Percentiles rank a stretch among this genome's conserved stretches.
phyloP scores from a whole-genome alignment of 2,888 invertebrate genomes.

The Parnassius smintheus region DNA sequence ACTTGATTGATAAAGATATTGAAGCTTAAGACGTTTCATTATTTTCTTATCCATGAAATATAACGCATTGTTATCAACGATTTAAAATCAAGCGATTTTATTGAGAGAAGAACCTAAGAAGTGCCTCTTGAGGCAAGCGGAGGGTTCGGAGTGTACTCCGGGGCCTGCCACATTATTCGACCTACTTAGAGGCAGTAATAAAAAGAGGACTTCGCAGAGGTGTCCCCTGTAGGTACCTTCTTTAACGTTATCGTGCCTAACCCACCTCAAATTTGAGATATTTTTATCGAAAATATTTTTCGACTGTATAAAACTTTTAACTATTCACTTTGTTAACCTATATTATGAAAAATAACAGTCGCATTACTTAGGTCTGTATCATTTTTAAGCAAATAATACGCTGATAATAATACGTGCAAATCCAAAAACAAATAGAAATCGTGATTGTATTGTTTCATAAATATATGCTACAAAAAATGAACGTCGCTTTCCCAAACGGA shows the following conservation, averaged over 20 bases:
- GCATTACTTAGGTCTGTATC: not conserved
- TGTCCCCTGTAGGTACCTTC: conserved; percentile 51
- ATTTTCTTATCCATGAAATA: conserved; percentile 19
- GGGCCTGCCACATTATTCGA: conserved; percentile 75
- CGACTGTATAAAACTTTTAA: not conserved
- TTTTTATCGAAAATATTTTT: conserved; percentile 10
- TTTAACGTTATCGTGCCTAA: conserved; percentile 14
- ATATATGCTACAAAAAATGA: conserved; percentile 20
- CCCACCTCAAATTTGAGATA: conserved; percentile 6
- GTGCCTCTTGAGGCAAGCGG: conserved; percentile 51
- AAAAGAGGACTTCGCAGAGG: conserved; percentile 52
- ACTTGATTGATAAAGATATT: conserved; percentile 27
- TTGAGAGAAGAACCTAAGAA: conserved; percentile 63
- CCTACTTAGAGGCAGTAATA: conserved; percentile 70
- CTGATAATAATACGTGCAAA: conserved; percentile 5
- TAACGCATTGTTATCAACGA: conserved; percentile 61
- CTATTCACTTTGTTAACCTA: no score
- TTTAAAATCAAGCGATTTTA: conserved; percentile 75
- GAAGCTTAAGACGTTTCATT: conserved; percentile 17
- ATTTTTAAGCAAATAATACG: conserved; percentile 5
- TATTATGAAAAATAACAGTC: no score
- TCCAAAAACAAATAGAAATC: conserved; percentile 21
- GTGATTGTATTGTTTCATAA: conserved; percentile 20
- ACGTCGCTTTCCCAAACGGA: conserved; percentile 20
- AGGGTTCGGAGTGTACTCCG: conserved; percentile 66